Percentiles rank a stretch among this genome's conserved stretches.
phyloP scores from a whole-genome alignment of 92 coral and sea anemone species.

The Anthopleura xanthogrammica region DNA sequence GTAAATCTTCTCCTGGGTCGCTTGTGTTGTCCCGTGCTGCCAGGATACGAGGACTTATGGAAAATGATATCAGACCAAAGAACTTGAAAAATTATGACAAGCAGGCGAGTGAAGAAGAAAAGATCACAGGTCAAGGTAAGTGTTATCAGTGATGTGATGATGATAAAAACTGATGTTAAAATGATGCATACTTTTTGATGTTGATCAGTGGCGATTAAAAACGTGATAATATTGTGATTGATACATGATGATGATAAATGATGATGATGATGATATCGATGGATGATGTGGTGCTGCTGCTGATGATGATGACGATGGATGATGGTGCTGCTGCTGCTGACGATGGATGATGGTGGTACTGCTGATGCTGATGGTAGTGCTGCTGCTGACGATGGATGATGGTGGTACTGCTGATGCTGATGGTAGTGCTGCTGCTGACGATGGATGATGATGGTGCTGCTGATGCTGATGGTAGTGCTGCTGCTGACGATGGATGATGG shows the following conservation, averaged over 20 bases:
- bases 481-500: no score
- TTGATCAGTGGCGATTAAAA: background rate
- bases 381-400: background rate
- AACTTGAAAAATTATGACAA: background rate
- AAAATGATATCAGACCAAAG: slow-evolving; percentile 54
- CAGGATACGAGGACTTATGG: slow-evolving; percentile 59
- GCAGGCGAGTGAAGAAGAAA: background rate
- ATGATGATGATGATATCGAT: background rate
- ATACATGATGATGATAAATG: background rate
- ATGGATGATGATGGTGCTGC: no score
- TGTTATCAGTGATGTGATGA: background rate
- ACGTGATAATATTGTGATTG: background rate
- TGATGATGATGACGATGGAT: no score
- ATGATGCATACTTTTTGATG: background rate
- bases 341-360: no score
- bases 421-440: background rate
- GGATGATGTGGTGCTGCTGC: background rate
- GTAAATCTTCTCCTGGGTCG: slow-evolving; percentile 36
- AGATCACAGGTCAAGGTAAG: background rate
- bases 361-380: background rate
- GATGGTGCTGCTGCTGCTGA: no score
- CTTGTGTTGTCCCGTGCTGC: slow-evolving; percentile 70
- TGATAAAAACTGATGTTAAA: background rate
- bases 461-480: no score
- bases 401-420: background rate